Evolutionary conservation across 1,140 invertebrate genomes (phyloP), one percentile per base, ranked within the genome.

Genomic region (Euglossa dilemma): DNA sequence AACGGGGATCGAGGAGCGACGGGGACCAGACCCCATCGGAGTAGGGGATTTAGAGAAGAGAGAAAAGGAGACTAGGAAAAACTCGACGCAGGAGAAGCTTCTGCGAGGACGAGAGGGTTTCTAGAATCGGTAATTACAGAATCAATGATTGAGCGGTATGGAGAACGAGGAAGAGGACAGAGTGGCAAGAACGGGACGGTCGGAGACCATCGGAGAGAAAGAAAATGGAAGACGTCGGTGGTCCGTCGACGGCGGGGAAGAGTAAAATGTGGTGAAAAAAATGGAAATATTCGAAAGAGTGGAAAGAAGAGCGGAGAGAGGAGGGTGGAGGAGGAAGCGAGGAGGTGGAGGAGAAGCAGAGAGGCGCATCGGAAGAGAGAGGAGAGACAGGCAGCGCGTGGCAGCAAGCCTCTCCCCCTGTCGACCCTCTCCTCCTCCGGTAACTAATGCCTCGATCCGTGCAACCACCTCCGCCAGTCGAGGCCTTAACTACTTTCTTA

Each of bases 301-400:
- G 28, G 36, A 70, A 43, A 6, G 59, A 54, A 16, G 52, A 50
- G 12, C 7, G 8, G n/a, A 43, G 43, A 7, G 54, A 25, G 23
- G 16, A 18, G 45, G n/a, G n/a, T n/a, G n/a, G 70, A 61, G 70
- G 61, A 83, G 59, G 57, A 77, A 72, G 57, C 28, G 61, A 57
- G n/a, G 23, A 61, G n/a, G 50, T n/a, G 50, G 47, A 50, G 76
- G 47, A 78, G 56, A 72, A 69, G 52, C 11, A 36, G 14, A 23
- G 59, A 83, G 69, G 59, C 50, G 69, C 87, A 77, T 81, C 79
- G 73, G 77, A 82, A 83, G 76, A 85, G 73, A 90, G 85, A 88
- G 85, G 82, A 81, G 75, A 91, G 91, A 90, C 91, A 91, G 89
- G 85, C 71, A 92, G 92, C 93, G 92, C 92, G 92, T 93, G 92